Conservation (phyloP, 2,797 vertebrate species). For the Esox lucius region DNA sequence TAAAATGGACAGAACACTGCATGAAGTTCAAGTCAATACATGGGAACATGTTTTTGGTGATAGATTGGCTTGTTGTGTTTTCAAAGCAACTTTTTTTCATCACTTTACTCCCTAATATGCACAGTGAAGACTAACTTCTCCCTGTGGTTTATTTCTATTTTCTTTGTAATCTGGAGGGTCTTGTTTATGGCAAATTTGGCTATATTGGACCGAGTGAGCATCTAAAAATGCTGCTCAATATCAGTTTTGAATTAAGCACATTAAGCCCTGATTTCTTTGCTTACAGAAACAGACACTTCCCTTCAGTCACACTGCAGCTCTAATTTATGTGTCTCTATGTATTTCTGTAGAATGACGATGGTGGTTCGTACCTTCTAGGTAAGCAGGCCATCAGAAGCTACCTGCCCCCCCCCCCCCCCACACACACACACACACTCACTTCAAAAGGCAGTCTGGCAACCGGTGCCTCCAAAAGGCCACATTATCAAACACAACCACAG, state of each 20-base stretch:
- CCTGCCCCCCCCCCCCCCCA: slow-evolving; percentile 30
- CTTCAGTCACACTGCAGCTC: not conserved
- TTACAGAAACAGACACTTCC: not conserved
- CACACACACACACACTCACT: too few species aligned
- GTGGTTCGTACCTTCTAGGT: not conserved
- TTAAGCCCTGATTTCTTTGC: not conserved
- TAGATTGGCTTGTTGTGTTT: not conserved
- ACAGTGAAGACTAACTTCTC: not conserved
- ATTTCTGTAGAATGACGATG: not conserved
- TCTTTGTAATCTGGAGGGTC: not conserved
- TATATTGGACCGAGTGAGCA: not conserved
- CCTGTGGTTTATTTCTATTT: too few species aligned
- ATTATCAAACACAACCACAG: slow-evolving; percentile 51
- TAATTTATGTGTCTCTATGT: not conserved
- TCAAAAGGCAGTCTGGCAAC: slow-evolving; percentile 27
- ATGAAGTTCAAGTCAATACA: not conserved
- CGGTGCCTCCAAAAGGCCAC: slow-evolving; percentile 40
- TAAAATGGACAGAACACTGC: slow-evolving; percentile 1
- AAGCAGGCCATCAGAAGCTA: slow-evolving; percentile 14
- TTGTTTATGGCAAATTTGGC: not conserved
- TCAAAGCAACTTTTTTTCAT: not conserved
- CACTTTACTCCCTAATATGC: not conserved
- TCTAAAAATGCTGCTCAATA: not conserved
- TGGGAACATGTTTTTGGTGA: not conserved
- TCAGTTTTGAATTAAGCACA: not conserved